A percentile compares a stretch with the other conserved stretches of the same genome.
Evolutionary conservation across 1,140 invertebrate genomes (phyloP).

Genomic region (Belonocnema kinseyi): DNA sequence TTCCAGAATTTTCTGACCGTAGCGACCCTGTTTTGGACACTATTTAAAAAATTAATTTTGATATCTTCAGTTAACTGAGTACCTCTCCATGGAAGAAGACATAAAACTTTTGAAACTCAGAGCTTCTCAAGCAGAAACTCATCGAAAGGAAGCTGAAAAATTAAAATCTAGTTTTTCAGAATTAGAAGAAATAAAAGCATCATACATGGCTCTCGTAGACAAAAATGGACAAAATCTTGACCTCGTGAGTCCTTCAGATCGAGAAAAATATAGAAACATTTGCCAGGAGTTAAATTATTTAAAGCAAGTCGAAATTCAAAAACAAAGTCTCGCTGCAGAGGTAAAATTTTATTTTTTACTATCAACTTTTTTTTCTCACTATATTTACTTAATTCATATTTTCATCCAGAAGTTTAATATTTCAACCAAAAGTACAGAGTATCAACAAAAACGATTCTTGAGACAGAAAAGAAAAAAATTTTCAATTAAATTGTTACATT

Average conservation of each 20-base stretch:
- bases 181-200: slow-evolving; percentile 35
- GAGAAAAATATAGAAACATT: slow-evolving; percentile 28
- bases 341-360: neutral
- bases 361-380: neutral
- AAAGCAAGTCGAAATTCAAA: slow-evolving; percentile 7
- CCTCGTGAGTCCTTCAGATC: slow-evolving; percentile 30
- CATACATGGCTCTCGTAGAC: slow-evolving; percentile 27
- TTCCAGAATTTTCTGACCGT: too few species aligned
- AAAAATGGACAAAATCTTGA: slow-evolving; percentile 33
- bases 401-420: too few species aligned
- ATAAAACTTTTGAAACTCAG: slow-evolving; percentile 27
- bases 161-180: slow-evolving; percentile 31
- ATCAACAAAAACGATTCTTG: too few species aligned
- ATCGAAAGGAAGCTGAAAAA: slow-evolving; percentile 32
- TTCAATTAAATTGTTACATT: too few species aligned
- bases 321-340: neutral
- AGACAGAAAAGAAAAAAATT: too few species aligned
- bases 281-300: slow-evolving; percentile 33
- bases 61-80: slow-evolving; percentile 16
- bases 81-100: slow-evolving; percentile 23
- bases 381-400: neutral
- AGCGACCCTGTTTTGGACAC: too few species aligned
- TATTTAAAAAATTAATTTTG: neutral
- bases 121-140: slow-evolving; percentile 23
- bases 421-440: too few species aligned